Evolutionary conservation across 2,888 invertebrate genomes (phyloP).

Genomic region (Cremastinae sp.): DNA sequence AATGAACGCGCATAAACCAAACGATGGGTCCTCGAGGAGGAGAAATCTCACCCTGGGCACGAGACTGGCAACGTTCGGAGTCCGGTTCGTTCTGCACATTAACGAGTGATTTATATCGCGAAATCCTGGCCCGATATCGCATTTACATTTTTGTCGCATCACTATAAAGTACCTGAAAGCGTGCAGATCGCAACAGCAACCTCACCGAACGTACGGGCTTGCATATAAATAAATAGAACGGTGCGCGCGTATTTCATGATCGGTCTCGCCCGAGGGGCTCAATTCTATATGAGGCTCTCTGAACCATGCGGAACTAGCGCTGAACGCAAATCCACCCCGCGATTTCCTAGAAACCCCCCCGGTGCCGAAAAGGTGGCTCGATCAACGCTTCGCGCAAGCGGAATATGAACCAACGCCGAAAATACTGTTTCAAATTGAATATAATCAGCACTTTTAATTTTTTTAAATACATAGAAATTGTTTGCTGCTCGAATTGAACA

Average conservation of each 20-base stretch:
- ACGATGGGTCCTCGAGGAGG: constrained; percentile 21
- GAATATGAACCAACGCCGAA: constrained; percentile 43
- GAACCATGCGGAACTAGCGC: constrained; percentile 33
- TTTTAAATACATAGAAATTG: no score
- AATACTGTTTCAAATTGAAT: no score
- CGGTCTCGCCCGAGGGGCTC: constrained; percentile 66
- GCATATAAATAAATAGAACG: constrained; percentile 47
- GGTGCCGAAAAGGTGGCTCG: constrained; percentile 7
- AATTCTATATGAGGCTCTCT: constrained; percentile 62
- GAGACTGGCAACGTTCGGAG: constrained; percentile 27
- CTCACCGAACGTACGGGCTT: constrained; percentile 35
- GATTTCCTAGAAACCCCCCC: constrained; percentile 14
- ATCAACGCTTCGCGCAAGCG: constrained; percentile 47
- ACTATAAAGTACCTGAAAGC: constrained; percentile 75
- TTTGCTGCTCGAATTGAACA: no score
- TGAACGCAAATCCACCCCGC: constrained; percentile 28
- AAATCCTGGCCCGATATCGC: constrained; percentile 77
- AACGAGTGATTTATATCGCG: constrained; percentile 79
- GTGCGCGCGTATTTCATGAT: constrained; percentile 72
- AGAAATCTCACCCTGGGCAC: constrained; percentile 31
- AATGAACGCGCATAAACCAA: constrained; percentile 72
- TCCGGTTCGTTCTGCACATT: constrained; percentile 75
- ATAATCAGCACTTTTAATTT: no score
- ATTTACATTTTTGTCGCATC: constrained; percentile 80
- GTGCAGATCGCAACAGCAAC: constrained; percentile 24